Conservation (phyloP, 2,113 vertebrate species). For the Gracilinanus agilis region DNA sequence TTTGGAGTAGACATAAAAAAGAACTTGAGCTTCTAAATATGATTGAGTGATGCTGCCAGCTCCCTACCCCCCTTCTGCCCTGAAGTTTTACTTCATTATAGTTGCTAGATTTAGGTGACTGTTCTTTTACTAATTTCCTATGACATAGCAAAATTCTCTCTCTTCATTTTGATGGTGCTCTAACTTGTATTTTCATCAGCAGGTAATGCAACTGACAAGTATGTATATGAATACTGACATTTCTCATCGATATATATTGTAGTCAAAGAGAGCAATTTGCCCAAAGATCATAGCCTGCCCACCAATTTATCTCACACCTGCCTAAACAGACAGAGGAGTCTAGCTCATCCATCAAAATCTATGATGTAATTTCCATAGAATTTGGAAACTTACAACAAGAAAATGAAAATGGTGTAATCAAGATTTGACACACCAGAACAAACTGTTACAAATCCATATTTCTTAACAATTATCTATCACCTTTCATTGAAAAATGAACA, state of each 20-base stretch:
- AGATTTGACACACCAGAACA: constrained; percentile 67
- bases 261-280: constrained; percentile 89
- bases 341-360: constrained; percentile 89
- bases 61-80: constrained; percentile 25
- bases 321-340: constrained; percentile 77
- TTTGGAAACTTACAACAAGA: constrained; percentile 78
- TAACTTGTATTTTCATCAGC: constrained; percentile 84
- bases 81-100: constrained; percentile 63
- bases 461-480: constrained; percentile 63
- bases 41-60: constrained; percentile 48
- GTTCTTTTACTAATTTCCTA: constrained; percentile 73
- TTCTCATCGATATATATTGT: constrained; percentile 87
- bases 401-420: constrained; percentile 73
- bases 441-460: constrained; percentile 33
- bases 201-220: constrained; percentile 85
- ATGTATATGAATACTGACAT: constrained; percentile 88
- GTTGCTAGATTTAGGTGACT: constrained; percentile 60
- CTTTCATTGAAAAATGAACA: constrained; percentile 36
- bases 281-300: constrained; percentile 85
- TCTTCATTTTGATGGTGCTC: constrained; percentile 75
- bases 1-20: constrained; percentile 49
- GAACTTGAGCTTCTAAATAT: constrained; percentile 54
- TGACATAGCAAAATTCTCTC: constrained; percentile 80
- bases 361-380: constrained; percentile 86
- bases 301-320: constrained; percentile 84